A percentile compares a stretch with the other conserved stretches of the same genome.
Conservation (phyloP, 2,797 vertebrate genomes). For the Halcyon chelicuti region DNA sequence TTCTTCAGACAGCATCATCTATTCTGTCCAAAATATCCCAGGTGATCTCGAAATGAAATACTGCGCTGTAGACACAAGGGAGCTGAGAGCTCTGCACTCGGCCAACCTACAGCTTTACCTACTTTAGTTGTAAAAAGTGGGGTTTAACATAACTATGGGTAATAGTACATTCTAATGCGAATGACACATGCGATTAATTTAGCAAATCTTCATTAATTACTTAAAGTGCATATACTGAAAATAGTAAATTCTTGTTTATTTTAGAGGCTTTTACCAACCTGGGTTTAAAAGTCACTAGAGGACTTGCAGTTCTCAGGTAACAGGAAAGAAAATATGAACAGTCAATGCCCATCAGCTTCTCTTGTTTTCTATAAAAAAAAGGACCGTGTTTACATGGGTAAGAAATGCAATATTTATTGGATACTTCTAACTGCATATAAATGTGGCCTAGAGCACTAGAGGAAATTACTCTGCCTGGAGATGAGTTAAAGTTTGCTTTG, state of each 20-base stretch:
- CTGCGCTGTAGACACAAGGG: background rate
- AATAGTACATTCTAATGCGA: background rate
- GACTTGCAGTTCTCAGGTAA: background rate
- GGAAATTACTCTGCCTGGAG: conserved; percentile 25
- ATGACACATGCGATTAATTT: background rate
- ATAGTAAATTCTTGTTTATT: background rate
- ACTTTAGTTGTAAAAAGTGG: background rate
- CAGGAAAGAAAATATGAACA: background rate
- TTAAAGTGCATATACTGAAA: background rate
- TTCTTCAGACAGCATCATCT: background rate
- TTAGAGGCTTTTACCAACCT: background rate
- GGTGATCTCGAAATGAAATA: background rate
- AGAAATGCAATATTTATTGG: background rate
- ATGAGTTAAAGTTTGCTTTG: conserved; percentile 47
- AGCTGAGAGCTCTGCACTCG: background rate
- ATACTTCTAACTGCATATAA: conserved; percentile 14
- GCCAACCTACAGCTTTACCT: background rate
- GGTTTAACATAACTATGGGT: background rate
- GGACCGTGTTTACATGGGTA: conserved; percentile 16
- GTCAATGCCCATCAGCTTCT: background rate
- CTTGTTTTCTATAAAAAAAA: conserved; percentile 9
- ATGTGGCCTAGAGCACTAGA: conserved; percentile 3
- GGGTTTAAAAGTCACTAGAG: background rate
- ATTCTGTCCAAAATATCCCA: background rate
- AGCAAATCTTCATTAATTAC: background rate